Evolutionary conservation across 2,888 invertebrate species (phyloP).

Genomic region (Heliothis peltigera): DNA sequence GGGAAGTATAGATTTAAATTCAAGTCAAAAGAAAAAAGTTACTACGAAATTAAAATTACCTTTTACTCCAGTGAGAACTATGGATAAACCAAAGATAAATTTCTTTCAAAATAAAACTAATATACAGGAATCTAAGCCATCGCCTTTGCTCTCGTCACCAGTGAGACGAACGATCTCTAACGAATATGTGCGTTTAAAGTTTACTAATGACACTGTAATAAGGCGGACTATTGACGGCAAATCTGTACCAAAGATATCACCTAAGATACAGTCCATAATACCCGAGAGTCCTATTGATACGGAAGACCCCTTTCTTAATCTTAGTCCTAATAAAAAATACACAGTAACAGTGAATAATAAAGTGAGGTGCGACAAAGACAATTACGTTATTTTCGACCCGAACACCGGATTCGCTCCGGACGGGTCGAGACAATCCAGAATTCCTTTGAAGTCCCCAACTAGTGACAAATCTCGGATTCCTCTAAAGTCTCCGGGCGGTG

Average conservation of each 20-base stretch:
- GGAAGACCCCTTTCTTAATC: constrained; percentile 85
- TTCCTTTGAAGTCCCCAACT: constrained; percentile 76
- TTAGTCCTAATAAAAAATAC: constrained; percentile 89
- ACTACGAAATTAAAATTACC: constrained; percentile 83
- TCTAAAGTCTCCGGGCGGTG: constrained; percentile 78
- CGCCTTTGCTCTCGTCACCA: constrained; percentile 81
- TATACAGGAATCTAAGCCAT: constrained; percentile 75
- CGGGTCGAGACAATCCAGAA: constrained; percentile 72
- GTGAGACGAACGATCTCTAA: constrained; percentile 87
- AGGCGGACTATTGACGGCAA: constrained; percentile 85
- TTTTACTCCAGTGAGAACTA: constrained; percentile 81
- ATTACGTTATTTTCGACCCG: constrained; percentile 88
- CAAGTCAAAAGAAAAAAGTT: constrained; percentile 76
- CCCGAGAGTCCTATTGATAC: constrained; percentile 87
- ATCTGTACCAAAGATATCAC: constrained; percentile 85
- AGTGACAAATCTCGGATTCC: constrained; percentile 80
- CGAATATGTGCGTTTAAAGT: constrained; percentile 86
- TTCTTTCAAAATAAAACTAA: constrained; percentile 82
- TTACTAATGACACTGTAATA: constrained; percentile 83
- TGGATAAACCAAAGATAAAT: constrained; percentile 85
- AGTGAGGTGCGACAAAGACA: constrained; percentile 88
- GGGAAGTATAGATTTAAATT: constrained; percentile 73
- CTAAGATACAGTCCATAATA: constrained; percentile 88
- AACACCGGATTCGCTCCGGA: constrained; percentile 84
- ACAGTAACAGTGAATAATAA: constrained; percentile 87